Percentiles rank a stretch among this genome's conserved stretches.
Evolutionary conservation across 92 coral and sea anemone species (phyloP).

Genomic region (Epizoanthus scotinus): DNA sequence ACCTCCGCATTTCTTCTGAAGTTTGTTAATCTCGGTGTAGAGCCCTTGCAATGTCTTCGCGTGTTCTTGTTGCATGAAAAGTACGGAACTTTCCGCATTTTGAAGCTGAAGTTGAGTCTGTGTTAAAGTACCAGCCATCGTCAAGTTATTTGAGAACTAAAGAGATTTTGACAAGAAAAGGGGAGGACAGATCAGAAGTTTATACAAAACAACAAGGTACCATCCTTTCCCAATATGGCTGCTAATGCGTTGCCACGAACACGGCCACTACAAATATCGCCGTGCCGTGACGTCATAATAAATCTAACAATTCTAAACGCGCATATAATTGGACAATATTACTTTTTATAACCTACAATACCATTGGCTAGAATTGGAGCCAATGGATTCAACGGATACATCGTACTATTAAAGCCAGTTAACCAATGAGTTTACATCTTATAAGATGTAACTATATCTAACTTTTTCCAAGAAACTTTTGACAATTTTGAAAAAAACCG

Average conservation of each 20-base stretch:
- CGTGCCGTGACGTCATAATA: constrained; percentile 75
- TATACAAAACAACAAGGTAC: constrained; percentile 32
- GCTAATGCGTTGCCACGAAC: constrained; percentile 85
- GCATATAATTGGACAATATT: constrained; percentile 44
- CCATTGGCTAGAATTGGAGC: constrained; percentile 39
- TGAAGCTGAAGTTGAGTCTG: constrained; percentile 88
- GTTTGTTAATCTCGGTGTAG: constrained; percentile 93
- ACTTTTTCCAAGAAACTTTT: neutral
- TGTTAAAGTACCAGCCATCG: constrained; percentile 79
- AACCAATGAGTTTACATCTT: constrained; percentile 18
- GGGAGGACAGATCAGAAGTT: constrained; percentile 23
- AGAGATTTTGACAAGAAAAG: neutral
- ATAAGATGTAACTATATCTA: neutral
- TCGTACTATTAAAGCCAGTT: neutral
- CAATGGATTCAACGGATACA: constrained; percentile 11
- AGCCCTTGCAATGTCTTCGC: constrained; percentile 94
- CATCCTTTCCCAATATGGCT: constrained; percentile 81
- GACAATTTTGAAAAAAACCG: neutral
- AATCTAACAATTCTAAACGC: constrained; percentile 15
- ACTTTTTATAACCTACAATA: constrained; percentile 5
- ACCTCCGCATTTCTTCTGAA: constrained; percentile 99
- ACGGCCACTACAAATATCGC: constrained; percentile 70
- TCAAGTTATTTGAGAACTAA: constrained; percentile 7
- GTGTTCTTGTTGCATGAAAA: constrained; percentile 98
- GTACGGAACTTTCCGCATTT: constrained; percentile 95